phyloP scores from a whole-genome alignment of 2,113 vertebrate species.

The Rana temporaria region DNA sequence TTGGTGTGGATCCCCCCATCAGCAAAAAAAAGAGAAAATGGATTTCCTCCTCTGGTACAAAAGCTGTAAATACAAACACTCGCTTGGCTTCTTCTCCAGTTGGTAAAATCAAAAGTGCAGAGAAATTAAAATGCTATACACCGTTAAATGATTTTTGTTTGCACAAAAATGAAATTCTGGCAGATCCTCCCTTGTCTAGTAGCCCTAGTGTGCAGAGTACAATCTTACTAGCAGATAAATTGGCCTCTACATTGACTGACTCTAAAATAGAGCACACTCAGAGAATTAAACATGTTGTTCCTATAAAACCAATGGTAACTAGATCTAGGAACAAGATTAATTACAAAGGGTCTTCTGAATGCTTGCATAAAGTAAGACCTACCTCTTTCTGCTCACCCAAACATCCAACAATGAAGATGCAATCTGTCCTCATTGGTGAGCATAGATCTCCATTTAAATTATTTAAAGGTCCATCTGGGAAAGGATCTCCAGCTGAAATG shows the following conservation, averaged over 20 bases:
- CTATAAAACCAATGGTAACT: too few species aligned
- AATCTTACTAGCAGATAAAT: too few species aligned
- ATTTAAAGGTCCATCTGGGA: not conserved
- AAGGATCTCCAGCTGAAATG: constrained; percentile 1
- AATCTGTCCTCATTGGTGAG: not conserved
- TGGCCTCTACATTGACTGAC: too few species aligned
- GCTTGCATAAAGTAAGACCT: too few species aligned
- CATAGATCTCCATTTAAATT: not conserved
- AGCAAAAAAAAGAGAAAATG: not conserved
- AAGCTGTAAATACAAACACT: not conserved
- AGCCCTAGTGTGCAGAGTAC: too few species aligned
- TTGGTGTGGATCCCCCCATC: not conserved
- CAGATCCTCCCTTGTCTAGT: not conserved
- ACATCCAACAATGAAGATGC: not conserved
- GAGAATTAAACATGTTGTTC: too few species aligned
- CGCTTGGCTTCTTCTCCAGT: not conserved
- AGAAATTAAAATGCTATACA: not conserved
- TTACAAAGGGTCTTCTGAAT: too few species aligned
- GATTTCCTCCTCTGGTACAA: not conserved
- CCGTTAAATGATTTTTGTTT: not conserved
- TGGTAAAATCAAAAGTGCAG: not conserved
- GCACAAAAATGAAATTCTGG: not conserved
- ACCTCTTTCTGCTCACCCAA: too few species aligned
- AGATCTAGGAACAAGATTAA: too few species aligned
- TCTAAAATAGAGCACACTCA: too few species aligned